Base-by-base conservation (phyloP, 2,888 invertebrate genomes). In the Belgica antarctica region DNA sequence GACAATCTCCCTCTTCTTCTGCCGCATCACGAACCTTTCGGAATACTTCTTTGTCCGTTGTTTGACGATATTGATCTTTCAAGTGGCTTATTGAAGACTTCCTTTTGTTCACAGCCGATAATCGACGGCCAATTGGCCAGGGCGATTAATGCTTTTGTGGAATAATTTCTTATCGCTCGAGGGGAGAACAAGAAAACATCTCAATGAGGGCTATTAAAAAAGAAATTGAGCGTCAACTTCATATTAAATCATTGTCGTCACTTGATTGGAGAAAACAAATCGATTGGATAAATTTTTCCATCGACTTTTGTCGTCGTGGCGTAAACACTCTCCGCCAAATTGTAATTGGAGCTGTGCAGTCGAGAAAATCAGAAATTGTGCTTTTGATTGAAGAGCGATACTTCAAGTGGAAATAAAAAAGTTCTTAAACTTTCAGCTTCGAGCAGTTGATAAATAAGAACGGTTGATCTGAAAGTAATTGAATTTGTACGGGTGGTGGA, bases 201-300 rank as follows among this genome's bases (percentile, higher is more conserved):
- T 52, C 12, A 52, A 52, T 3, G 52, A 52, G 12, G 5, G 7
- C 34, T 12, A 31, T 31, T 31, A 31, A 31, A 12, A 31, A 52
- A 22, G 52, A 52, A 52, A 52, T 52, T 52, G 52, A 52, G 52
- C 52, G 17, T 22, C 52, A 52, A 52, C 22, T 22, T 52, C 12
- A 52, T n/a, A 52, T 19, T 52, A 2, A 22, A 10, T n/a, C n/a
- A 31, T 31, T 31, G 12, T 31, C 34, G 34, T 31, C 34, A 8
- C 12, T 12, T 5, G 12, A 31, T 8, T 12, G 46, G 15, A 10
- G 46, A n/a, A 8, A 46, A 46, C 46, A 46, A 46, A 46, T 7
- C 15, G 46, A 46, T 46, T 46, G 12, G 15, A 3, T 52, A 5
- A 31, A 8, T 31, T 31, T n/a, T n/a, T n/a, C n/a, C n/a, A n/a